A percentile compares a stretch with the other conserved stretches of the same genome.
phyloP scores from a whole-genome alignment of 92 coral and sea anemone genomes.

The Nematostella vectensis region DNA sequence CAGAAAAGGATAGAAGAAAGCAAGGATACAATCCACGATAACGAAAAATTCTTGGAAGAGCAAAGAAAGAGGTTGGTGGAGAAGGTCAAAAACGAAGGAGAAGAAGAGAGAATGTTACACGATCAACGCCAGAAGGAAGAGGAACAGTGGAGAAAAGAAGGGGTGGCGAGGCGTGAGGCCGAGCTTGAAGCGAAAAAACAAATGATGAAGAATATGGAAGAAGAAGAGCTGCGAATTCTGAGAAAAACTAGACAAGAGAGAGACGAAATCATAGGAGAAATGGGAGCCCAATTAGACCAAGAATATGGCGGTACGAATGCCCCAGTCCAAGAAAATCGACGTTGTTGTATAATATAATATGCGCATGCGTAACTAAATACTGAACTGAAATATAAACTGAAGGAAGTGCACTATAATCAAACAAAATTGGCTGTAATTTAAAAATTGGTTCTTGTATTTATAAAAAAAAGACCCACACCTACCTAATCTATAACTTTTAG shows the following conservation, averaged over 20 bases:
- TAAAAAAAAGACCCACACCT: no score
- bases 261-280: constrained; percentile 17
- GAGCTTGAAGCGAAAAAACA: constrained; percentile 22
- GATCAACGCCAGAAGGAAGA: constrained; percentile 17
- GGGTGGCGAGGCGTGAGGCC: constrained; percentile 17
- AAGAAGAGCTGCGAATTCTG: constrained; percentile 27
- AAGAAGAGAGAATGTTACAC: constrained; percentile 15
- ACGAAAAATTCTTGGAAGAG: constrained; percentile 13
- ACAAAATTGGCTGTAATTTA: no score
- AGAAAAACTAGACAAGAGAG: constrained; percentile 1
- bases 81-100: constrained; percentile 14
- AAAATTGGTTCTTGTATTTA: no score
- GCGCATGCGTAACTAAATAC: no score
- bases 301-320: no score
- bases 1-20: constrained; percentile 11
- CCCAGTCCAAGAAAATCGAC: no score
- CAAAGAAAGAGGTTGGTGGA: constrained; percentile 19
- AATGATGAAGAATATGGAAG: constrained; percentile 15
- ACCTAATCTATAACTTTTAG: no score
- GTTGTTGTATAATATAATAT: no score
- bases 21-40: constrained; percentile 11
- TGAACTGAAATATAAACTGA: no score
- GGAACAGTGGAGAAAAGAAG: constrained; percentile 12
- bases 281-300: no score
- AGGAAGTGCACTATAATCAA: no score